Base-by-base conservation (phyloP, 2,113 vertebrate genomes). In the Heterotilapia buettikoferi region DNA sequence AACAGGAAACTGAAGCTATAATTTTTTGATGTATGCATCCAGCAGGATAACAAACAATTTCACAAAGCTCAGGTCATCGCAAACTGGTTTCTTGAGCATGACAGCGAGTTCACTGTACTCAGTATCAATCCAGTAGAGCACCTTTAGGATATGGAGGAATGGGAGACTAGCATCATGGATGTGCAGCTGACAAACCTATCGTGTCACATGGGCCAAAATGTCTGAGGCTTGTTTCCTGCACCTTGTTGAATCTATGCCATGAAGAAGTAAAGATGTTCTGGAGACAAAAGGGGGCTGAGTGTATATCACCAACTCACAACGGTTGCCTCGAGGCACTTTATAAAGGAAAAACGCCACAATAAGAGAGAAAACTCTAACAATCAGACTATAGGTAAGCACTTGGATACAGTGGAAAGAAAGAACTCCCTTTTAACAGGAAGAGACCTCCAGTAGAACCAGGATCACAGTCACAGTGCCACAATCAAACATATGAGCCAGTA, bases 241-340 rank as follows among this genome's bases (percentile, higher is more conserved):
- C 61, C 33, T 38, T 68, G 19, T 68, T 68, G 6, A 38, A 68
- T 5, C 19, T 68, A 47, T 47, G 45, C 45, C 6, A 18, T 7
- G 33, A 38, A 38, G 19, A 38, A 66, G 31, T 66, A 36, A 36
- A 36, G 10, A 19, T 5, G 63, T 68, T 13, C 63, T 40, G 63
- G 33, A 68, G 63, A 21, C 0, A 8, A 13, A 38, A 68, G 11
- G 33, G 18, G 31, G 1, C 1, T 0, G 8, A 40, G 33, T 40
- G 11, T 21, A 68, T 13, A 21, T 68, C 33, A 68, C 33, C 63
- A 68, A 13, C 33, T 68, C 63, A 40, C 36, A 68, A 68, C 7
- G 1, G 63, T 24, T 68, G 2, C 63, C 63, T 68, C 11, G 11
- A 68, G 33, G 1, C 0, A 40, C 1, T 68, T 68, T 68, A 68